Conservation (phyloP, 2,888 invertebrate species). For the Sturmia bella region DNA sequence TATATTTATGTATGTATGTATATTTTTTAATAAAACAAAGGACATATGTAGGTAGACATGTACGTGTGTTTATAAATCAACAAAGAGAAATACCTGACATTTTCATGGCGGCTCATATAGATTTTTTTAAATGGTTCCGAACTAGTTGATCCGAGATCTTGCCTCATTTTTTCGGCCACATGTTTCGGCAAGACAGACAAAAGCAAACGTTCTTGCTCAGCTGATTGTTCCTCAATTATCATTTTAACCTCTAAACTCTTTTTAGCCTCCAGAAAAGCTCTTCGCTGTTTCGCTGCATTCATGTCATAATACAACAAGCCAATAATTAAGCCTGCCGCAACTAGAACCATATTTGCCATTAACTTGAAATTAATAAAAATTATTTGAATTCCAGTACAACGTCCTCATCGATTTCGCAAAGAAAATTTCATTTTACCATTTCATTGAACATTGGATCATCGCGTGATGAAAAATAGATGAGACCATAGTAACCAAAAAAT, state of each 20-base stretch:
- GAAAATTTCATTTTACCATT: slow-evolving; percentile 80
- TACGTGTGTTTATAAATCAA: neutral
- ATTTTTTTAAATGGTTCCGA: slow-evolving; percentile 97
- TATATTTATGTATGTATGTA: no score
- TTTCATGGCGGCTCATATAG: slow-evolving; percentile 98
- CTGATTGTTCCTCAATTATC: slow-evolving; percentile 95
- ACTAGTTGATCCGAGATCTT: slow-evolving; percentile 94
- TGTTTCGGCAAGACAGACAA: slow-evolving; percentile 97
- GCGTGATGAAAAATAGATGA: slow-evolving; percentile 84
- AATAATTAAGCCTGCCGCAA: slow-evolving; percentile 88
- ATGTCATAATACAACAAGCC: slow-evolving; percentile 89
- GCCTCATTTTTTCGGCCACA: slow-evolving; percentile 97
- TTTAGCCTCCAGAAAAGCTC: slow-evolving; percentile 94
- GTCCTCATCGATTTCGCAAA: neutral
- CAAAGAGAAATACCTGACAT: slow-evolving; percentile 89
- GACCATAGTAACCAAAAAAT: slow-evolving; percentile 84
- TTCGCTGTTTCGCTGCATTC: slow-evolving; percentile 92
- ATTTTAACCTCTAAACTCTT: slow-evolving; percentile 95
- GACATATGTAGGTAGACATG: no score
- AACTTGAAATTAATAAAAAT: slow-evolving; percentile 82
- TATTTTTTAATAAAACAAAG: slow-evolving; percentile 70
- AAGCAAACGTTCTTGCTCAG: slow-evolving; percentile 95
- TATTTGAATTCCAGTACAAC: slow-evolving; percentile 4
- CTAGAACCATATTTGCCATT: slow-evolving; percentile 87
- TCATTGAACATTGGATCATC: slow-evolving; percentile 82